Conservation (phyloP, 2,888 invertebrate genomes). For the Hydrotaea cyrtoneurina region DNA sequence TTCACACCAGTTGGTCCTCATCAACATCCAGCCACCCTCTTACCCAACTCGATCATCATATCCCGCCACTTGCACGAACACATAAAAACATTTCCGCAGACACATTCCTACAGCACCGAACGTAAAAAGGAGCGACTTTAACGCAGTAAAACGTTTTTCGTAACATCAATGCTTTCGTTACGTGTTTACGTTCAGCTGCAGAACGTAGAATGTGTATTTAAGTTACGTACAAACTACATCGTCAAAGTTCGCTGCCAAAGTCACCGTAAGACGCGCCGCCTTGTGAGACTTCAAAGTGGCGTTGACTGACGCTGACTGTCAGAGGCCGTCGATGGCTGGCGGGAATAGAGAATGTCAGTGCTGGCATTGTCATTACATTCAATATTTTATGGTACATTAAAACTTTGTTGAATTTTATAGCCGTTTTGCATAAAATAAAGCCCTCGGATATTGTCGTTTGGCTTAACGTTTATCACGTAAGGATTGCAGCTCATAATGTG, state of each 20-base stretch:
- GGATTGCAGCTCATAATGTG: conserved; percentile 28
- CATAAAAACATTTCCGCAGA: conserved; percentile 22
- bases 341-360: neutral
- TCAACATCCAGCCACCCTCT: neutral
- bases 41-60: neutral
- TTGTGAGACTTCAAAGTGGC: neutral
- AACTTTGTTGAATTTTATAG: conserved; percentile 65
- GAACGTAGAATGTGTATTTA: neutral
- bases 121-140: neutral
- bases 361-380: conserved; percentile 56
- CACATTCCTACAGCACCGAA: neutral
- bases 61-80: neutral
- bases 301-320: neutral
- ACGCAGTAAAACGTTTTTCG: conserved; percentile 18
- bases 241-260: neutral
- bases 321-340: neutral
- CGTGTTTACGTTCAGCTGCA: neutral
- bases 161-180: conserved; percentile 5
- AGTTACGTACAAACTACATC: conserved; percentile 18
- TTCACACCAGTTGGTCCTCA: neutral
- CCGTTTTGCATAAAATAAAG: conserved; percentile 44
- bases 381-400: conserved; percentile 69
- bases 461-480: conserved; percentile 38
- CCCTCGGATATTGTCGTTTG: conserved; percentile 22
- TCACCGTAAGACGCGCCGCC: neutral